Evolutionary conservation across 2,888 invertebrate species (phyloP).

Genomic region (Chrysolina oricalcia): DNA sequence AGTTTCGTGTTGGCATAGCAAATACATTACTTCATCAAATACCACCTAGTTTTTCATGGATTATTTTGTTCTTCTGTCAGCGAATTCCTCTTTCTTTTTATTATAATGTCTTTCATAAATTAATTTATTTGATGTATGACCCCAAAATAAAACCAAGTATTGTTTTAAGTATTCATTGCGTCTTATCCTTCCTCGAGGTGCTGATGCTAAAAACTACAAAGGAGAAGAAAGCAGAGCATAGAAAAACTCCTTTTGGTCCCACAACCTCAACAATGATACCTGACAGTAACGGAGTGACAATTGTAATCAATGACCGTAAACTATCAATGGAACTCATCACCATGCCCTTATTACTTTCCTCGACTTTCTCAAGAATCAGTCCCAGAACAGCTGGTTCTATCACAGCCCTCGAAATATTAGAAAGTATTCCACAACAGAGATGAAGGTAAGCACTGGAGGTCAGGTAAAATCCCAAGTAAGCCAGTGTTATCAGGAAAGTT

Average conservation of each 20-base stretch:
- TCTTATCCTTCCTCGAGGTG: not conserved
- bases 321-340: not conserved
- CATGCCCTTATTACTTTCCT: not conserved
- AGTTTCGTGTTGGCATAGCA: too few species aligned
- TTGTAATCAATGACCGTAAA: not conserved
- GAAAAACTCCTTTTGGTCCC: not conserved
- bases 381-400: not conserved
- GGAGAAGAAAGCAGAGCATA: not conserved
- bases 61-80: too few species aligned
- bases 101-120: too few species aligned
- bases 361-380: not conserved
- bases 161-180: not conserved
- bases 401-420: not conserved
- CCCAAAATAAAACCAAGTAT: too few species aligned
- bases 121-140: too few species aligned
- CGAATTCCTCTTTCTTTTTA: too few species aligned
- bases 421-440: not conserved
- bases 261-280: not conserved
- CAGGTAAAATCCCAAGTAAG: not conserved
- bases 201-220: not conserved
- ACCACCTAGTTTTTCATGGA: too few species aligned
- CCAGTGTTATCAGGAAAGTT: not conserved
- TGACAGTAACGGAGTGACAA: not conserved
- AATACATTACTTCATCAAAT: too few species aligned
- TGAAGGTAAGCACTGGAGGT: not conserved